Evolutionary conservation across 2,113 vertebrate genomes (phyloP), one percentile per base, ranked within the genome.

Genomic region (Chamaea fasciata): DNA sequence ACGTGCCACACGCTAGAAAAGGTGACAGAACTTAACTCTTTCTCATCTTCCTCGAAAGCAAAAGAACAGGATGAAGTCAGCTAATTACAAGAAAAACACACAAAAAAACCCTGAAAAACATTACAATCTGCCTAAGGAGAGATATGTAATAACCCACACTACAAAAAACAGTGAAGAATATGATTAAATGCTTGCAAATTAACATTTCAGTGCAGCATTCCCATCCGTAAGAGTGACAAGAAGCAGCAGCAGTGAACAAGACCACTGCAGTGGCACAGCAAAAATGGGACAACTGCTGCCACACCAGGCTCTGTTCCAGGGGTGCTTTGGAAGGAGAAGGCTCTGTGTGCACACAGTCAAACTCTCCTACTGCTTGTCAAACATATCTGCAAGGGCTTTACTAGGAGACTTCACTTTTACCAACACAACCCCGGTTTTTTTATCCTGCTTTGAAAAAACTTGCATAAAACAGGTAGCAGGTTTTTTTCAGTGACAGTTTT

Each of bases 11-110:
- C 14, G 53, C 65, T 42, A 57, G 74, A 89, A 71, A 84, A 79
- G 30, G 83, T 82, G 65, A 89, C 44, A 84, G 69, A 91, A 89
- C 22, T 93, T 81, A 83, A 96, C 63, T 87, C 64, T 59, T 89
- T 92, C 75, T 64, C 90, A 83, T 73, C n/a, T 10, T 69, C 55
- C 83, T 0, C 7, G 1, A 57, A 79, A 86, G 67, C 30, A 79
- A 73, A 90, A 85, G 33, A 76, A 69, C 7, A 69, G 8, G 55
- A 79, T 2, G 2, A 90, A 92, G 59, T 44, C 41, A 33, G 21
- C 15, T n/a, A 63, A 80, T 57, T n/a, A 63, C 13, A 76, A 46
- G 39, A 50, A 76, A 78, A 80, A 27, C 30, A 74, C 15, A n/a
- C 6, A 68, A 76, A 47, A 52, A 57, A 47, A n/a, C 6, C 28